Evolutionary conservation across 1,140 invertebrate species (phyloP).

Genomic region (Drosophila eugracilis): DNA sequence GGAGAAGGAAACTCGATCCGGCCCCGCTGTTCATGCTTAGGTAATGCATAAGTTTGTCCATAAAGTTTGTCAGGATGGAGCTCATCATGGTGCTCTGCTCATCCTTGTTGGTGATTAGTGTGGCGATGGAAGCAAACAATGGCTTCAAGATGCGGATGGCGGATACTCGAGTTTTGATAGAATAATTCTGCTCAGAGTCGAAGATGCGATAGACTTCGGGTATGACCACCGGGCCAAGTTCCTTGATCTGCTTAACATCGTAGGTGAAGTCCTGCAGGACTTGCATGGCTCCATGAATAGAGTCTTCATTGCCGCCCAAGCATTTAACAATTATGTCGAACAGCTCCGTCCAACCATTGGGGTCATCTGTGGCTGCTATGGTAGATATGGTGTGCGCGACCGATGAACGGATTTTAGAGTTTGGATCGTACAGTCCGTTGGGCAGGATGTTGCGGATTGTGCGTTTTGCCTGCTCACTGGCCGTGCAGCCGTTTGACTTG

Average conservation of each 20-base stretch:
- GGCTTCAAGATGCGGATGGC: conserved; percentile 79
- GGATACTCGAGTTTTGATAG: conserved; percentile 76
- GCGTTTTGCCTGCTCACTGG: conserved; percentile 86
- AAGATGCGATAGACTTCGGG: conserved; percentile 92
- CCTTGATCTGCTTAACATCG: conserved; percentile 90
- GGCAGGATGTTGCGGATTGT: conserved; percentile 89
- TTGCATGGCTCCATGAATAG: conserved; percentile 92
- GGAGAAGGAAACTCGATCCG: conserved; percentile 88
- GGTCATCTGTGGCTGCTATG: conserved; percentile 93
- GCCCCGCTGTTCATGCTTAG: conserved; percentile 87
- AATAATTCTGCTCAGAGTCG: conserved; percentile 87
- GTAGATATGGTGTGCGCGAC: conserved; percentile 91
- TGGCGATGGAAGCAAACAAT: conserved; percentile 86
- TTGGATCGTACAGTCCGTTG: conserved; percentile 89
- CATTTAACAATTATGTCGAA: conserved; percentile 90
- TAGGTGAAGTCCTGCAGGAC: conserved; percentile 90
- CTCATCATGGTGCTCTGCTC: conserved; percentile 89
- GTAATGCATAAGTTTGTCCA: conserved; percentile 89
- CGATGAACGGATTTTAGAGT: conserved; percentile 90
- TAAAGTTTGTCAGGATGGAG: conserved; percentile 90
- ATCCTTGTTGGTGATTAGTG: conserved; percentile 87
- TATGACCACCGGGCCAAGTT: conserved; percentile 90
- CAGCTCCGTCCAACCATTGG: conserved; percentile 90
- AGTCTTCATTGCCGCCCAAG: conserved; percentile 86
- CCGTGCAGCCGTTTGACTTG: conserved; percentile 75